A percentile compares a stretch with the other conserved stretches of the same genome.
These are phyloP conservation scores for Xenopus petersii DNA, from an alignment of 2,797 vertebrate genomes.

Conservation along the genomic window DNA sequence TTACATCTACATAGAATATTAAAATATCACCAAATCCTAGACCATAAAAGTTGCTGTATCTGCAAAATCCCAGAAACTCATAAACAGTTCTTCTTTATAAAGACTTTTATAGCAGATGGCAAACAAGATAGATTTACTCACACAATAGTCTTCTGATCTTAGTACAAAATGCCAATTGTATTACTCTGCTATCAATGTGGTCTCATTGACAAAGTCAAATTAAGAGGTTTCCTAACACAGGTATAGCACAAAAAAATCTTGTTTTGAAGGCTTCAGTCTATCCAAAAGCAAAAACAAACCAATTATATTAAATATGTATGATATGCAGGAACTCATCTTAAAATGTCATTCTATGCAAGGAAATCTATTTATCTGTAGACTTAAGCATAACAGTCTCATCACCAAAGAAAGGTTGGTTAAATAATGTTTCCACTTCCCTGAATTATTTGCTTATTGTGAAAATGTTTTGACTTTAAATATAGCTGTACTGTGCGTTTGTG, in stretches of 20 bases:
- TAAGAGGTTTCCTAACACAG: neutral
- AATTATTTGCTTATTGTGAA: constrained; percentile 2
- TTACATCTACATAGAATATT: too few species aligned
- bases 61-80: constrained; percentile 1
- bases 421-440: neutral
- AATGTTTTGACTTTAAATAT: constrained; percentile 1
- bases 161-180: constrained; percentile 8
- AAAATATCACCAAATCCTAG: too few species aligned
- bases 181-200: neutral
- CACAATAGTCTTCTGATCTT: constrained; percentile 20
- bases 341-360: constrained; percentile 7
- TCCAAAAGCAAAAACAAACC: constrained; percentile 3
- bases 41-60: too few species aligned
- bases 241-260: neutral
- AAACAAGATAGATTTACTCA: constrained; percentile 2
- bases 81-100: constrained; percentile 3
- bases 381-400: neutral
- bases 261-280: constrained; percentile 1
- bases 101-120: constrained; percentile 3
- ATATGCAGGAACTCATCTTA: constrained; percentile 4
- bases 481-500: neutral
- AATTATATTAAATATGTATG: constrained; percentile 14
- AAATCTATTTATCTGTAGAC: constrained; percentile 9
- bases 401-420: constrained; percentile 7
- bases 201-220: neutral